Conservation (phyloP, 2,797 vertebrate species). For the Megalops cyprinoides region DNA sequence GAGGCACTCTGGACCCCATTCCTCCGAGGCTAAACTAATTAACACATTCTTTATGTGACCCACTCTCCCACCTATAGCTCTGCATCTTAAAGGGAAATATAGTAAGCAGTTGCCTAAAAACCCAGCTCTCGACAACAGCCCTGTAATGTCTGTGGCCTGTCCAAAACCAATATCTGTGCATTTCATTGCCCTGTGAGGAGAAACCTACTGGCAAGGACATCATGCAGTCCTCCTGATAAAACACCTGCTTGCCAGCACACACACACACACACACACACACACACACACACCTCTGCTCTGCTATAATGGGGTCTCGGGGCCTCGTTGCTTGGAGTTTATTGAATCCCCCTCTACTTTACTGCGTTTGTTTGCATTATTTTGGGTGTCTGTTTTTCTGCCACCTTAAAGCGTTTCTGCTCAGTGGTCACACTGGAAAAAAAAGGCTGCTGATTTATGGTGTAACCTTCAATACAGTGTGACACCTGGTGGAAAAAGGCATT, state of each 20-base stretch:
- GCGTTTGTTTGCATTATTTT: constrained; percentile 7
- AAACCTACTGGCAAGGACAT: constrained; percentile 56
- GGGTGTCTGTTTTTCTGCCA: not conserved
- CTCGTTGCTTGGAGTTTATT: constrained; percentile 33
- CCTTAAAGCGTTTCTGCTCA: not conserved
- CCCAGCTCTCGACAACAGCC: constrained; percentile 56
- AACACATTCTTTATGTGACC: not conserved
- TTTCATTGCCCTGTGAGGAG: constrained; percentile 53
- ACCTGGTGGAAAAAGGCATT: constrained; percentile 28
- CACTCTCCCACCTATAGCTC: constrained; percentile 21
- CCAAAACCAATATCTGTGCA: constrained; percentile 49
- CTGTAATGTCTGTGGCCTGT: constrained; percentile 51
- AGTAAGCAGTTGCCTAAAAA: constrained; percentile 60
- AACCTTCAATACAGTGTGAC: constrained; percentile 27
- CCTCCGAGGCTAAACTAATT: not conserved
- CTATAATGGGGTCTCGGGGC: not conserved
- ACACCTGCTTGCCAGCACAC: not conserved
- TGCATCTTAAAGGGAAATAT: constrained; percentile 53
- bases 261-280: not conserved
- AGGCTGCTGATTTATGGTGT: constrained; percentile 23
- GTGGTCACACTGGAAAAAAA: not conserved
- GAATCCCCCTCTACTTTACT: constrained; percentile 23
- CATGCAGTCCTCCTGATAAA: constrained; percentile 58
- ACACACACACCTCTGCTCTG: not conserved
- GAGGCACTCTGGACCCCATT: not conserved